Evolutionary conservation across 2,888 invertebrate genomes (phyloP).

Genomic region (Aelia acuminata): DNA sequence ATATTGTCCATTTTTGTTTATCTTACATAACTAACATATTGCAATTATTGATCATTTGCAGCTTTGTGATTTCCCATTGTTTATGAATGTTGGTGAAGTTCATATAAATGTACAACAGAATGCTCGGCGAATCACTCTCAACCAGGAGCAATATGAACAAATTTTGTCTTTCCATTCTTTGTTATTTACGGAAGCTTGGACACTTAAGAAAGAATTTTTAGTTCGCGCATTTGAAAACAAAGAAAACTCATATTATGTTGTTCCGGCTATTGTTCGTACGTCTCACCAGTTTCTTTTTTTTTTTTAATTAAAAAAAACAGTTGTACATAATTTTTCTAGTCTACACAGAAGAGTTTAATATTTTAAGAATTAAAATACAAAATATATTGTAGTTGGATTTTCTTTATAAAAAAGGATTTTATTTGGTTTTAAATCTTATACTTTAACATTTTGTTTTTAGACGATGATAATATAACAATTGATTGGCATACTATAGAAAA

Average conservation of each 20-base stretch:
- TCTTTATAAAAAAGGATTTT: background rate
- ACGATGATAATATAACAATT: slow-evolving; percentile 71
- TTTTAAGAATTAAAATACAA: no score
- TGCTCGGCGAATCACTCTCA: slow-evolving; percentile 69
- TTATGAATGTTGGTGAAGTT: slow-evolving; percentile 77
- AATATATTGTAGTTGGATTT: background rate
- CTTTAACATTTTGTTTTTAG: slow-evolving; percentile 55
- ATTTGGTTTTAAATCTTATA: background rate
- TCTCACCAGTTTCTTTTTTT: background rate
- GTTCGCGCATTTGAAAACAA: slow-evolving; percentile 70
- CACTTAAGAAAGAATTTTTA: slow-evolving; percentile 76
- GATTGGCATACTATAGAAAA: slow-evolving; percentile 74
- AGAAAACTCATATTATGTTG: slow-evolving; percentile 71
- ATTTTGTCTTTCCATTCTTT: slow-evolving; percentile 80
- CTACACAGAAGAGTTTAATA: no score
- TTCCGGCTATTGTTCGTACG: slow-evolving; percentile 67
- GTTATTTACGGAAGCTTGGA: slow-evolving; percentile 81
- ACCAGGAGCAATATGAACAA: slow-evolving; percentile 71
- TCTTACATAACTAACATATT: background rate
- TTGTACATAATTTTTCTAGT: background rate
- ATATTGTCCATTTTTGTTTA: no score
- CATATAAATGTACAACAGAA: slow-evolving; percentile 68
- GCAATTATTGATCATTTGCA: slow-evolving; percentile 65
- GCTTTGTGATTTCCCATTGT: slow-evolving; percentile 79
- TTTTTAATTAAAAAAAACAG: background rate